Base-by-base conservation (phyloP, 2,888 invertebrate species). In the Apodemia hepburni region DNA sequence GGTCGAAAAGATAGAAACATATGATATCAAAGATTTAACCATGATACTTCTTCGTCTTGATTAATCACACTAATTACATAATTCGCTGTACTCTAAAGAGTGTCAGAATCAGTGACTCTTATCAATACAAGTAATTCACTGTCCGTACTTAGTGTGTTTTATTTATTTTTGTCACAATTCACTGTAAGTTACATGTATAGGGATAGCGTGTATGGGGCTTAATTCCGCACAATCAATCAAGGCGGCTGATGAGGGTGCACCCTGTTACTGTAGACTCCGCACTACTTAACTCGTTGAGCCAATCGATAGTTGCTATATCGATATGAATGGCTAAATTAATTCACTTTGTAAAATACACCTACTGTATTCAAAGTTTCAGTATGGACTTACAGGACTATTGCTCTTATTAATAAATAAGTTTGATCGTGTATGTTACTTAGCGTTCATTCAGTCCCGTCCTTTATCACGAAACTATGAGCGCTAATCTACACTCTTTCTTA, bases 221-320 rank as follows among this genome's bases (percentile, higher is more conserved):
- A 84, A 81, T 84, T 84, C 84, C 84, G 79, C 81, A 81, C 82
- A 85, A 85, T 87, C 84, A 84, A 85, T 87, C 87, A 84, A 82
- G 80, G 78, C 79, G 76, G 74, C 79, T 80, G 81, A 83, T 82
- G 82, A 82, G 81, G 79, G 80, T 76, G 78, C 77, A 76, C 74
- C 75, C 76, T 74, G 78, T 75, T 80, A 76, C 77, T 76, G 75
- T 76, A 73, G 76, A 79, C 74, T 77, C 74, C 74, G 72, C 75
- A 76, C 75, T 78, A 76, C 77, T 78, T 76, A 76, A 79, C 76
- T 80, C 75, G 73, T 76, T 71, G 71, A 76, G 69, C 75, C 76
- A 75, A 78, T 77, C 72, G 70, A 79, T 78, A 78, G 74, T 73
- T 74, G 75, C 71, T 74, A 75, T 74, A 75, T 75, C 73, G 73